Conservation (phyloP, 2,797 vertebrate genomes). For the Phataginus tetradactyla region DNA sequence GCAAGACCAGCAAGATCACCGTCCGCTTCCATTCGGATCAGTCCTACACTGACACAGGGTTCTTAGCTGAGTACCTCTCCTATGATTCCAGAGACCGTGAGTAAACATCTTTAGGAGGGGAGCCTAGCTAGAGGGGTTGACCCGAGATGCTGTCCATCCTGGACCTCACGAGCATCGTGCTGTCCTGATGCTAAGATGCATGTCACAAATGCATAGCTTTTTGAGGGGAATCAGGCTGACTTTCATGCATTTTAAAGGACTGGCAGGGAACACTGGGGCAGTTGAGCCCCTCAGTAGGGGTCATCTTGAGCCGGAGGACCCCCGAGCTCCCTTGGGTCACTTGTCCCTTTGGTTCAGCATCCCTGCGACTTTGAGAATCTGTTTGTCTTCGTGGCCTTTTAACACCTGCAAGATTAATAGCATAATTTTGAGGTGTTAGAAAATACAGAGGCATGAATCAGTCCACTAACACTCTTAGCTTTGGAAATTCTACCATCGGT, state of each 20-base stretch:
- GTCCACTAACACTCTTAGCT: accelerated
- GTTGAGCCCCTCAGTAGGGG: accelerated
- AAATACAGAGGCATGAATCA: background rate
- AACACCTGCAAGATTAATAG: background rate
- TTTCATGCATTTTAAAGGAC: background rate
- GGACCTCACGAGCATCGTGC: accelerated
- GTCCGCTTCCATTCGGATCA: slow-evolving; percentile 91
- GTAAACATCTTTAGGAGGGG: slow-evolving; percentile 50
- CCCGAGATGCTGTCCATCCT: accelerated
- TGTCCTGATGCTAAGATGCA: background rate
- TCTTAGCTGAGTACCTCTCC: slow-evolving; percentile 89
- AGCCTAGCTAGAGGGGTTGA: background rate
- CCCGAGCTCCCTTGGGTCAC: background rate
- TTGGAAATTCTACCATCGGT: background rate
- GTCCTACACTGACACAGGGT: slow-evolving; percentile 93
- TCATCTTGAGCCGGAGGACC: accelerated
- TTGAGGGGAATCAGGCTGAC: background rate
- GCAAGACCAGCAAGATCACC: slow-evolving; percentile 85
- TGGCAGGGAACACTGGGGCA: accelerated
- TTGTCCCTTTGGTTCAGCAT: background rate
- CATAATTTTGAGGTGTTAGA: background rate
- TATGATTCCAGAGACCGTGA: slow-evolving; percentile 92
- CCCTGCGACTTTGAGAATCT: background rate
- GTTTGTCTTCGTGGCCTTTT: background rate
- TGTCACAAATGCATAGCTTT: background rate